Base-by-base conservation (phyloP, 2,797 vertebrate genomes). In the Kryptolebias ocellatus region DNA sequence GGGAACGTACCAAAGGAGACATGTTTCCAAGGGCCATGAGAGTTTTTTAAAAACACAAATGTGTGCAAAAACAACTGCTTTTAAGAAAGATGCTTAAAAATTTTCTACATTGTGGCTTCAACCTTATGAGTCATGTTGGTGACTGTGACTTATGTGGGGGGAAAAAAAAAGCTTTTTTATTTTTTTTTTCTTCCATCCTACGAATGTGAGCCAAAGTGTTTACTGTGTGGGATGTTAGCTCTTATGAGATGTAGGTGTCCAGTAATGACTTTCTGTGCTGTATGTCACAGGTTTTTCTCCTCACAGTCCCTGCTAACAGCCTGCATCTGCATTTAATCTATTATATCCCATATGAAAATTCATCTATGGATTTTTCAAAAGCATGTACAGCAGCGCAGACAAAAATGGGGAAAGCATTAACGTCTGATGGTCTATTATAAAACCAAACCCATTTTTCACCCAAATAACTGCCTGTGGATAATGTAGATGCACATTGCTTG, bases 221-320 rank as follows among this genome's bases (percentile, higher is more conserved):
- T 31, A 49, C 4, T 17, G 59, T n/a, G 62, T 73, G 63, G 60
- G 66, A 64, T 34, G 52, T 57, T 62, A 74, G 14, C 6, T 7
- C 39, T 29, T 53, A 50, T 51, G 53, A 72, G 70, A 55, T 42
- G 39, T 42, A 12, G 39, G 39, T 42, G 57, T 71, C 65, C 68
- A 61, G 63, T 53, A 47, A 64, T 50, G 65, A 53, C 29, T 24
- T 62, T 53, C 18, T 50, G 17, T 34, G 20, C 47, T n/a, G 53
- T 28, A n/a, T 55, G 20, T 51, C 18, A 42, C 42, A 56, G 52
- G 6, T 11, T 29, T 50, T 39, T 5, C 52, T 24, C 11, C 17
- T 16, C 24, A 37, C 8, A 37, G 12, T 10, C 2, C 29, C 45
- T 59, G 39, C 11, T 12, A 42, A 42, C 39, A 12, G 11, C 4